A percentile compares a stretch with the other conserved stretches of the same genome.
These are phyloP conservation scores for Eupleurogrammus muticus DNA, from an alignment of 2,797 vertebrate species.

Conservation along the genomic window DNA sequence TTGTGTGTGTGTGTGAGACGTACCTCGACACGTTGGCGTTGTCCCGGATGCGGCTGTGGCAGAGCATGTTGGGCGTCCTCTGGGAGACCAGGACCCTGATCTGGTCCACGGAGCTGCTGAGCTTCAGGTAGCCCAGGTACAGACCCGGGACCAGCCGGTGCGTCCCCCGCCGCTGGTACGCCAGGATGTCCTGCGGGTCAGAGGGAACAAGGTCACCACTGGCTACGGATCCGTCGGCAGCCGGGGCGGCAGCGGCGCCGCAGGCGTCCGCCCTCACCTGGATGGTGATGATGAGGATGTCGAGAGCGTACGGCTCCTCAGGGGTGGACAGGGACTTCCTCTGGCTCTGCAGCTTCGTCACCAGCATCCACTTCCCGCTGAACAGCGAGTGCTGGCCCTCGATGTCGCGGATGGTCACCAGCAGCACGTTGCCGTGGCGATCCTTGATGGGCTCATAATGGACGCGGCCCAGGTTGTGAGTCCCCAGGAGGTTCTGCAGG, in stretches of 20 bases:
- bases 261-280: slow-evolving; percentile 82
- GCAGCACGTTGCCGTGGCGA: slow-evolving; percentile 94
- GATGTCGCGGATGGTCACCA: slow-evolving; percentile 92
- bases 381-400: slow-evolving; percentile 93
- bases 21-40: slow-evolving; percentile 83
- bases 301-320: slow-evolving; percentile 95
- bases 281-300: slow-evolving; percentile 96
- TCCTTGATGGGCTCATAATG: slow-evolving; percentile 98
- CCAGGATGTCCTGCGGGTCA: slow-evolving; percentile 88
- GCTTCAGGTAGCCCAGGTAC: slow-evolving; percentile 96
- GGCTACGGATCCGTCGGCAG: no score
- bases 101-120: slow-evolving; percentile 98
- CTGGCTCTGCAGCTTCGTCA: slow-evolving; percentile 97
- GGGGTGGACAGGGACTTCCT: slow-evolving; percentile 98
- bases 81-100: slow-evolving; percentile 96
- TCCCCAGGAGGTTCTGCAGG: slow-evolving; percentile 93
- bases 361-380: slow-evolving; percentile 95
- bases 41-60: slow-evolving; percentile 92
- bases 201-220: no score
- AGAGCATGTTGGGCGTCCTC: slow-evolving; percentile 92
- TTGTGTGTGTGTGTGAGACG: neutral
- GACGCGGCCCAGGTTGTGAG: slow-evolving; percentile 94
- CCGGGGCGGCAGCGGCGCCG: no score
- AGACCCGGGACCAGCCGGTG: slow-evolving; percentile 90
- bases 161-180: slow-evolving; percentile 91